phyloP scores from a whole-genome alignment of 2,113 vertebrate genomes.

The Spea bombifrons region DNA sequence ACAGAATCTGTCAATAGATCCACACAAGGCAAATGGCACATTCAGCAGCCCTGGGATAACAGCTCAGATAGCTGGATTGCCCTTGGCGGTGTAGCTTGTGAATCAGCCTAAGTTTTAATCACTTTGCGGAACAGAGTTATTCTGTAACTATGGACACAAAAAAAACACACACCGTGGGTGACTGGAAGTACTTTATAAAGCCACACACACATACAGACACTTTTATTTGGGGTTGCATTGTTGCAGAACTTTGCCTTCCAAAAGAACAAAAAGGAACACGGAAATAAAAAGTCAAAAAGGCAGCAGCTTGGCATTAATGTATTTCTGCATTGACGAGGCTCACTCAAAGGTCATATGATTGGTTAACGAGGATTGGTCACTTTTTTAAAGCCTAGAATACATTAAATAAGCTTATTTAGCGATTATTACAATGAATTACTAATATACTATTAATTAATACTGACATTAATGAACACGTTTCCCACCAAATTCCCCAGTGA shows the following conservation, averaged over 20 bases:
- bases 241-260: not conserved
- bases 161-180: not conserved
- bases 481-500: no score
- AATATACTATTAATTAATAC: no score
- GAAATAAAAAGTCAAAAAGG: no score
- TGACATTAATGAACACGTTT: no score
- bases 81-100: not conserved
- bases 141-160: constrained; percentile 35
- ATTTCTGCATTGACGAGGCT: no score
- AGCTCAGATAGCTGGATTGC: not conserved
- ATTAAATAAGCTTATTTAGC: no score
- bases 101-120: not conserved
- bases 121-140: constrained; percentile 19
- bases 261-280: not conserved
- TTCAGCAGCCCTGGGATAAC: constrained; percentile 2
- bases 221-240: not conserved
- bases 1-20: not conserved
- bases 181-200: not conserved
- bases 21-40: constrained; percentile 17
- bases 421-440: no score
- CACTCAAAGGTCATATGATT: no score
- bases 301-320: no score
- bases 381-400: no score
- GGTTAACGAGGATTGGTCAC: no score
- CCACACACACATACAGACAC: not conserved